Percentiles rank a stretch among this genome's conserved stretches.
phyloP scores from a whole-genome alignment of 2,797 vertebrate species.

The Pseudocheirus occidentalis region DNA sequence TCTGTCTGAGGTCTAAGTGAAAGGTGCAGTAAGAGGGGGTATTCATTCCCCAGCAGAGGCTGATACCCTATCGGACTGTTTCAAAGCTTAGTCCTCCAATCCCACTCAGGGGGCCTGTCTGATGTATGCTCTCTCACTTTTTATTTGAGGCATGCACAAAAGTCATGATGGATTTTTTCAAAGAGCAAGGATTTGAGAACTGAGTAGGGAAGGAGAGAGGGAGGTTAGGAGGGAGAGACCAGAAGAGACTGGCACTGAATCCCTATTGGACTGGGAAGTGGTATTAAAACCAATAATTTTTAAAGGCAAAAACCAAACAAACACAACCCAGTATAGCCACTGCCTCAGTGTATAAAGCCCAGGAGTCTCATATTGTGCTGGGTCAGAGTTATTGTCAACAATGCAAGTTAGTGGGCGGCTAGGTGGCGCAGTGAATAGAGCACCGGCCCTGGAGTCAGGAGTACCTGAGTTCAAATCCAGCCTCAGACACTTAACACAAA shows the following conservation, averaged over 20 bases:
- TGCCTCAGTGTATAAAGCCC: neutral
- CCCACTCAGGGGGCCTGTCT: neutral
- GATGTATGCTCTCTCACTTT: neutral
- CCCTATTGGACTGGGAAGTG: neutral
- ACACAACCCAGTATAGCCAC: neutral
- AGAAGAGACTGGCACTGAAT: neutral
- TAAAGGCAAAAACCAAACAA: neutral
- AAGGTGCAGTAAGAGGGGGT: neutral
- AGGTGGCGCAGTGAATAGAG: too few relatives aligned
- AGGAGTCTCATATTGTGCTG: neutral
- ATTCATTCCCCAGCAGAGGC: neutral
- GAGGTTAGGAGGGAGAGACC: accelerated
- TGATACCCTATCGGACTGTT: neutral
- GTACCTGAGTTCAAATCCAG: too few relatives aligned
- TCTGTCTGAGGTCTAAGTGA: neutral
- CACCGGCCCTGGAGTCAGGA: too few relatives aligned
- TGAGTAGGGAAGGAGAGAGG: neutral
- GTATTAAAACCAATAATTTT: neutral
- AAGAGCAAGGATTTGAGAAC: neutral
- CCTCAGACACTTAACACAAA: too few relatives aligned
- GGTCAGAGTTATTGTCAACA: neutral
- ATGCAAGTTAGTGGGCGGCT: too few relatives aligned
- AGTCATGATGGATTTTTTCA: accelerated
- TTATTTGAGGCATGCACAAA: neutral
- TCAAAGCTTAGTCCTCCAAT: neutral